Evolutionary conservation across 1,140 invertebrate genomes (phyloP).

Genomic region (Drosophila sproati): DNA sequence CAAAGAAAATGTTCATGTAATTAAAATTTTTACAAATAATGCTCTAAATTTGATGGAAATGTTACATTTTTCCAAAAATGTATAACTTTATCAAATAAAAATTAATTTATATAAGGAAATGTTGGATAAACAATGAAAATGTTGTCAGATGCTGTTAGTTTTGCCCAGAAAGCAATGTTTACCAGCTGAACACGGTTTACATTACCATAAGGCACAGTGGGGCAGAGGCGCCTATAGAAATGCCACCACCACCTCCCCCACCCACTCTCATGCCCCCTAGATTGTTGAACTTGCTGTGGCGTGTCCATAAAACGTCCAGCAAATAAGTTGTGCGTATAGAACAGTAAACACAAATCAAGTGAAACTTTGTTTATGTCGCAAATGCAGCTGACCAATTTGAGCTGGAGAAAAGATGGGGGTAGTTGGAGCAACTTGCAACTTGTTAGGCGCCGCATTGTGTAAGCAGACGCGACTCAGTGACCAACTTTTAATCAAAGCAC

Average conservation of each 20-base stretch:
- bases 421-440: neutral
- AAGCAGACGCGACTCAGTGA: conserved; percentile 46
- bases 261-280: neutral
- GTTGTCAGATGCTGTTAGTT: neutral
- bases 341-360: conserved; percentile 60
- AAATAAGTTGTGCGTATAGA: conserved; percentile 36
- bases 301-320: conserved; percentile 57
- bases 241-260: neutral
- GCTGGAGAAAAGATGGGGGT: too few species aligned
- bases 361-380: conserved; percentile 28
- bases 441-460: conserved; percentile 30
- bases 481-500: conserved; percentile 68
- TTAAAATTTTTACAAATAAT: too few species aligned
- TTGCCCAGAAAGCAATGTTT: conserved; percentile 11
- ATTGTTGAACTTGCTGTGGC: conserved; percentile 34
- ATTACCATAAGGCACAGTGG: conserved; percentile 13
- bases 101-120: too few species aligned
- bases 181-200: conserved; percentile 27
- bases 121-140: neutral
- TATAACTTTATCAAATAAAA: too few species aligned
- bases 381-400: conserved; percentile 9
- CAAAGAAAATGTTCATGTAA: too few species aligned
- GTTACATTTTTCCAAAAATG: too few species aligned
- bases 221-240: neutral
- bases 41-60: too few species aligned